These are phyloP conservation scores for Spodoptera picta DNA, from an alignment of 2,888 invertebrate species.

Conservation along the genomic window DNA sequence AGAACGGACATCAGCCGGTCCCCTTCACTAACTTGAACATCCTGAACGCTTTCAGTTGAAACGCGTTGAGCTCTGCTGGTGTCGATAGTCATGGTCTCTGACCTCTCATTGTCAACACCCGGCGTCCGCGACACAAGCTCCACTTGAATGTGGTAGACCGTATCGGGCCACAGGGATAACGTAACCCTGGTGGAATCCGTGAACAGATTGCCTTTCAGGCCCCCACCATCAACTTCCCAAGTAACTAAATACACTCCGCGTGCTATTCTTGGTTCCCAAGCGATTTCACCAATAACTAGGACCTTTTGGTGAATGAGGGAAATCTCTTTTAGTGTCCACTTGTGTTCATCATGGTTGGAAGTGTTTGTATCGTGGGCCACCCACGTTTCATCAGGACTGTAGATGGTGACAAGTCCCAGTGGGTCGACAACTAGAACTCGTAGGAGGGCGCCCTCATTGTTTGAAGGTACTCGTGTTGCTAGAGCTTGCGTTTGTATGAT, in stretches of 20 bases:
- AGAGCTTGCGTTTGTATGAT: slow-evolving; percentile 91
- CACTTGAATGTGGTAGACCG: slow-evolving; percentile 94
- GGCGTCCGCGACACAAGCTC: slow-evolving; percentile 90
- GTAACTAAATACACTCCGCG: slow-evolving; percentile 93
- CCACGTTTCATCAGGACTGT: slow-evolving; percentile 90
- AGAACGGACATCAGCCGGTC: slow-evolving; percentile 90
- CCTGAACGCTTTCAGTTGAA: slow-evolving; percentile 90
- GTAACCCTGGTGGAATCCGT: slow-evolving; percentile 94
- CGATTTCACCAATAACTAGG: slow-evolving; percentile 91
- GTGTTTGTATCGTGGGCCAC: slow-evolving; percentile 87
- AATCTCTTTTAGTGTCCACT: slow-evolving; percentile 91
- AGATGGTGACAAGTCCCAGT: slow-evolving; percentile 91
- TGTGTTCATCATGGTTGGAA: slow-evolving; percentile 84
- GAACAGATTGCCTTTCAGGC: slow-evolving; percentile 94
- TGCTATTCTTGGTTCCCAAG: slow-evolving; percentile 91
- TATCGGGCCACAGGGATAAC: slow-evolving; percentile 94
- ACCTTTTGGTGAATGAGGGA: slow-evolving; percentile 93
- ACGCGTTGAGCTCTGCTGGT: slow-evolving; percentile 90
- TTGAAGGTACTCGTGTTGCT: slow-evolving; percentile 90
- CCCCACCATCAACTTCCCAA: slow-evolving; percentile 95
- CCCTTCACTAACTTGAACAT: slow-evolving; percentile 88
- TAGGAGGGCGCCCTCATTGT: slow-evolving; percentile 90
- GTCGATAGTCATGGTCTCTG: slow-evolving; percentile 90
- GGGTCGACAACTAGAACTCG: slow-evolving; percentile 91
- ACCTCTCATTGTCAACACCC: slow-evolving; percentile 89